phyloP scores from a whole-genome alignment of 2,797 vertebrate genomes.

The Tinamus major region DNA sequence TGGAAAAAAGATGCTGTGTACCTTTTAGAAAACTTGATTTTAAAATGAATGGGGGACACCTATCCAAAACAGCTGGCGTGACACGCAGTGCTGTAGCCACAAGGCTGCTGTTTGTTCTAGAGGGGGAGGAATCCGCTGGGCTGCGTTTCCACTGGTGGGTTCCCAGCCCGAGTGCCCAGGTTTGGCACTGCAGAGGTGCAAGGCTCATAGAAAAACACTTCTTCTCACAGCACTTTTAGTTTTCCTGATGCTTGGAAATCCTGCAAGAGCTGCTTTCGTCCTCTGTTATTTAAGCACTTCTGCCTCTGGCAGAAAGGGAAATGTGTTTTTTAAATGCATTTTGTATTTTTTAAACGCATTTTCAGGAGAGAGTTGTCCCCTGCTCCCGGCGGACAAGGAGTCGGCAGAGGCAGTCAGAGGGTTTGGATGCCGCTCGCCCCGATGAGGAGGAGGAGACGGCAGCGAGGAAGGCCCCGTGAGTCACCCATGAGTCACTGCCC shows the following conservation, averaged over 20 bases:
- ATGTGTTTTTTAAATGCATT: constrained; percentile 68
- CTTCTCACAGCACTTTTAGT: constrained; percentile 36
- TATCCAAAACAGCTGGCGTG: rapidly evolving
- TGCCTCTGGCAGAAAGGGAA: constrained; percentile 71
- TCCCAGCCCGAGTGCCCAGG: background rate
- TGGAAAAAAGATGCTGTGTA: background rate
- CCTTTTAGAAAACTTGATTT: background rate
- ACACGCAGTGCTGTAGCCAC: background rate
- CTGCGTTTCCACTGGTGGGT: background rate
- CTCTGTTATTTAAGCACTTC: constrained; percentile 66
- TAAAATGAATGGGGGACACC: background rate
- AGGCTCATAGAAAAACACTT: background rate
- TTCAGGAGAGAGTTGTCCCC: constrained; percentile 46
- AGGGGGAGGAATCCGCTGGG: background rate
- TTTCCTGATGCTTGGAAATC: constrained; percentile 61
- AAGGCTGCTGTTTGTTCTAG: background rate
- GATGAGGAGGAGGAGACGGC: background rate
- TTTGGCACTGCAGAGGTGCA: background rate
- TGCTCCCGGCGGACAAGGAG: constrained; percentile 15
- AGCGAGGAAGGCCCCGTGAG: background rate
- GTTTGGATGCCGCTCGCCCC: background rate
- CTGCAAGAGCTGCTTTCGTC: constrained; percentile 68
- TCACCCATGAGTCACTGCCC: background rate
- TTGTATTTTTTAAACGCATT: constrained; percentile 47
- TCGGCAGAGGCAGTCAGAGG: constrained; percentile 26